Percentiles rank a stretch among this genome's conserved stretches.
phyloP scores from a whole-genome alignment of 2,888 invertebrate species.

The Drosophila setosimentum region DNA sequence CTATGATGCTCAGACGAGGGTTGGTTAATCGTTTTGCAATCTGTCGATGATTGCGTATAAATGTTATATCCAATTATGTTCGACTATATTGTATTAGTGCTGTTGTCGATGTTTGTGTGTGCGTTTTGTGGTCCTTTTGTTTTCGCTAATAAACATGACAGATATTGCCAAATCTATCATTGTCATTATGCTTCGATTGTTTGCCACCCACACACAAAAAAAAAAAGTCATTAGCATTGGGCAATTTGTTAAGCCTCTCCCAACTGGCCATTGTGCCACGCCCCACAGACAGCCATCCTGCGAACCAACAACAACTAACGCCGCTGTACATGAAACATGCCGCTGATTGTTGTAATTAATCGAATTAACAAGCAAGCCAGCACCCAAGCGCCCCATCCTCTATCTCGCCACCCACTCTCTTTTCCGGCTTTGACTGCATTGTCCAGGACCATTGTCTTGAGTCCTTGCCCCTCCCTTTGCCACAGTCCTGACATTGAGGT shows the following conservation, averaged over 20 bases:
- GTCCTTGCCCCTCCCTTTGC: constrained; percentile 17
- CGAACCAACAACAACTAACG: constrained; percentile 14
- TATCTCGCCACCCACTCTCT: not conserved
- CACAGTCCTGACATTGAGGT: not conserved
- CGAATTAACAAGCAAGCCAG: constrained; percentile 82
- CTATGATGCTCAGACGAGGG: constrained; percentile 39
- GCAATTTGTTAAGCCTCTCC: constrained; percentile 67
- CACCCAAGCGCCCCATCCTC: constrained; percentile 17
- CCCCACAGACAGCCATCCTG: constrained; percentile 2
- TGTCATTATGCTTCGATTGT: constrained; percentile 85
- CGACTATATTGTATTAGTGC: constrained; percentile 41
- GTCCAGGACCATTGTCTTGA: constrained; percentile 51
- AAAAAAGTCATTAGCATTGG: constrained; percentile 74
- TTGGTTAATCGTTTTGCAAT: constrained; percentile 83
- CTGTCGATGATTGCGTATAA: constrained; percentile 84
- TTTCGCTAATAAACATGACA: constrained; percentile 83
- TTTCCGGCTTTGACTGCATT: constrained; percentile 27
- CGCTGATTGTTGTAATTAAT: constrained; percentile 85
- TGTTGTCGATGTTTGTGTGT: constrained; percentile 7
- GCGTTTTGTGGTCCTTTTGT: constrained; percentile 51
- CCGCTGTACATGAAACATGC: constrained; percentile 76
- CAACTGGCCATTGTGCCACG: constrained; percentile 23
- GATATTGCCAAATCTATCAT: constrained; percentile 85
- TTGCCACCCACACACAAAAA: constrained; percentile 29
- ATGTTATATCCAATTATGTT: constrained; percentile 83